These are phyloP conservation scores for Sipha flava DNA, from an alignment of 1,140 invertebrate genomes.

Conservation along the genomic window DNA sequence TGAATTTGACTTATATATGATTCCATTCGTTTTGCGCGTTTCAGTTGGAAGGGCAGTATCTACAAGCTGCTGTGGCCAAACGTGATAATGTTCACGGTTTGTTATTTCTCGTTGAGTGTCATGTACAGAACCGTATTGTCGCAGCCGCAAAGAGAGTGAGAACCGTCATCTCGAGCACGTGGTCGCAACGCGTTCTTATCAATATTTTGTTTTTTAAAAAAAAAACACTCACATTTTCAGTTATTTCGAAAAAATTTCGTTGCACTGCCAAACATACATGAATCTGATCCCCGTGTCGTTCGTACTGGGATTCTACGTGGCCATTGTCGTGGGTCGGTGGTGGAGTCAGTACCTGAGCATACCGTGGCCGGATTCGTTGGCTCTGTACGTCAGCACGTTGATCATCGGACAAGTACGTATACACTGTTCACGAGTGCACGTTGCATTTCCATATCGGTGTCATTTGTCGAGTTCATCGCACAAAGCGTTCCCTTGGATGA, in stretches of 20 bases:
- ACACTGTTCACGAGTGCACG: too few species aligned
- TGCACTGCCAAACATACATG: conserved; percentile 37
- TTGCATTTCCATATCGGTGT: too few species aligned
- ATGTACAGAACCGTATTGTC: not conserved
- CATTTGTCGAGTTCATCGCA: too few species aligned
- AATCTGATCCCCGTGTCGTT: conserved; percentile 54
- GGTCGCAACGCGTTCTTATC: too few species aligned
- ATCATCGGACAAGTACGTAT: conserved; percentile 45
- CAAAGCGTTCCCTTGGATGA: too few species aligned
- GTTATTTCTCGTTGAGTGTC: not conserved
- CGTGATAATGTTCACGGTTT: not conserved
- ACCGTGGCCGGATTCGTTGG: conserved; percentile 46
- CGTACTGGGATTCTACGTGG: conserved; percentile 70
- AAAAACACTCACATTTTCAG: too few species aligned
- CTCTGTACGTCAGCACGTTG: conserved; percentile 45
- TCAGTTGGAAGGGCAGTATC: not conserved
- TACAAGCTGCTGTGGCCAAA: not conserved
- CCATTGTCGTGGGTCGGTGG: conserved; percentile 49
- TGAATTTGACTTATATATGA: too few species aligned
- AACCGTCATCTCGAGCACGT: too few species aligned
- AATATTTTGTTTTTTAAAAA: too few species aligned
- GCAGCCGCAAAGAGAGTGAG: not conserved
- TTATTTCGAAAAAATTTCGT: conserved; percentile 36
- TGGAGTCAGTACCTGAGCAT: conserved; percentile 48
- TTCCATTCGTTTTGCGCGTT: too few species aligned